These are phyloP conservation scores for Amaurobius ferox DNA, from an alignment of 2,888 invertebrate species.

Conservation along the genomic window DNA sequence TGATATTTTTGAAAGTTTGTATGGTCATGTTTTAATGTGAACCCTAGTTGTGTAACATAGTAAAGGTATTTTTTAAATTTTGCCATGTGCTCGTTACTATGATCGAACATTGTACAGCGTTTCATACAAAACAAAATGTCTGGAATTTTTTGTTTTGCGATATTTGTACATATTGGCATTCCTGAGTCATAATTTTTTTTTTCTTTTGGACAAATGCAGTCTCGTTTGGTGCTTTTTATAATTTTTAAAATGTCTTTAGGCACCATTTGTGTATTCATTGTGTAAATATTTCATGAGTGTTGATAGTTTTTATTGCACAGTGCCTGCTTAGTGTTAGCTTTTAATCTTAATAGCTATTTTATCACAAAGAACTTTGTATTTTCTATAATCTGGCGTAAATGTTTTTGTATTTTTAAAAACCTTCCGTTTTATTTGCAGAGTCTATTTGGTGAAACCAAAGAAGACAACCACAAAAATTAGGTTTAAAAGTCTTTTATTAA, in stretches of 20 bases:
- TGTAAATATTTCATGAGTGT: constrained; percentile 56
- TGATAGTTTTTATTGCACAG: constrained; percentile 42
- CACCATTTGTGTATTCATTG: constrained; percentile 45
- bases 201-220: constrained; percentile 2
- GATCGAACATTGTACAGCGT: constrained; percentile 58
- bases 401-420: too few relatives aligned
- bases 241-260: constrained; percentile 41
- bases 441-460: too few relatives aligned
- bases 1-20: constrained; percentile 43
- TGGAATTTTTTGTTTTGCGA: constrained; percentile 33
- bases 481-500: too few relatives aligned
- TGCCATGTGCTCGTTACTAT: constrained; percentile 45
- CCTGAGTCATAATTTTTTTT: constrained; percentile 55
- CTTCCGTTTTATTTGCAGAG: too few relatives aligned
- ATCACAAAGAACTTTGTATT: too few relatives aligned
- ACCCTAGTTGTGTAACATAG: constrained; percentile 32
- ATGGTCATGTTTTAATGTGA: constrained; percentile 44
- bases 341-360: neutral
- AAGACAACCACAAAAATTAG: too few relatives aligned
- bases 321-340: constrained; percentile 61
- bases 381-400: too few relatives aligned
- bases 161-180: constrained; percentile 67
- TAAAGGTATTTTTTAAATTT: constrained; percentile 24
- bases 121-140: constrained; percentile 38
- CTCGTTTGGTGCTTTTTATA: constrained; percentile 50